A percentile compares a stretch with the other conserved stretches of the same genome.
Conservation (phyloP, 2,888 invertebrate species). For the Nomada fabriciana region DNA sequence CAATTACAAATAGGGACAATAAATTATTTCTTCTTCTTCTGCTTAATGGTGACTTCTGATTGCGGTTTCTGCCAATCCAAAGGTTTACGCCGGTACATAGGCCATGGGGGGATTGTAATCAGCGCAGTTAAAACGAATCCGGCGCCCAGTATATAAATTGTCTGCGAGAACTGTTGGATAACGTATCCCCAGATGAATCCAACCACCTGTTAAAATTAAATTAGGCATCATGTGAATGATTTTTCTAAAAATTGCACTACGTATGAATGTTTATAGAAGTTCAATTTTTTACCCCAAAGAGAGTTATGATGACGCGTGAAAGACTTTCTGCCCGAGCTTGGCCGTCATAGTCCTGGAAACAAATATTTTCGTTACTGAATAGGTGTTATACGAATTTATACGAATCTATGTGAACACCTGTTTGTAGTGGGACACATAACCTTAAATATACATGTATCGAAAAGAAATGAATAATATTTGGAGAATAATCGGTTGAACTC, state of each 20-base stretch:
- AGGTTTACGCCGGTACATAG: slow-evolving; percentile 95
- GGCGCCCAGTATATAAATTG: slow-evolving; percentile 95
- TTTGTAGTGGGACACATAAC: slow-evolving; percentile 53
- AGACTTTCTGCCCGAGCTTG: slow-evolving; percentile 95
- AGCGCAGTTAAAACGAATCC: slow-evolving; percentile 95
- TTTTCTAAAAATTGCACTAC: not conserved
- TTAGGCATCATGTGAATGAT: not conserved
- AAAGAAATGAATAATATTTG: too few species aligned
- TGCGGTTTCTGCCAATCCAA: slow-evolving; percentile 95
- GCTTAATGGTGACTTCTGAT: slow-evolving; percentile 83
- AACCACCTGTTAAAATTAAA: slow-evolving; percentile 86
- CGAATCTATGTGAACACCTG: slow-evolving; percentile 16
- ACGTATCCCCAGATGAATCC: slow-evolving; percentile 97
- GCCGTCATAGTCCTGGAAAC: slow-evolving; percentile 92
- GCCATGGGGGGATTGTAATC: slow-evolving; percentile 98
- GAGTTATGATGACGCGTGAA: slow-evolving; percentile 94
- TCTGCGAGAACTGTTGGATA: slow-evolving; percentile 98
- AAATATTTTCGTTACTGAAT: too few species aligned
- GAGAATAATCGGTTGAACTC: slow-evolving; percentile 40
- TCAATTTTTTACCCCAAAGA: slow-evolving; percentile 90
- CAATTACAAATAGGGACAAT: not conserved
- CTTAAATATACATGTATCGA: not conserved
- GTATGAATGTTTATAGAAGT: not conserved
- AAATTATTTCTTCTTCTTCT: slow-evolving; percentile 85
- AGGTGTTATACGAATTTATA: not conserved